Conservation (phyloP, 2,888 invertebrate species). For the Drosophila ezoana region DNA sequence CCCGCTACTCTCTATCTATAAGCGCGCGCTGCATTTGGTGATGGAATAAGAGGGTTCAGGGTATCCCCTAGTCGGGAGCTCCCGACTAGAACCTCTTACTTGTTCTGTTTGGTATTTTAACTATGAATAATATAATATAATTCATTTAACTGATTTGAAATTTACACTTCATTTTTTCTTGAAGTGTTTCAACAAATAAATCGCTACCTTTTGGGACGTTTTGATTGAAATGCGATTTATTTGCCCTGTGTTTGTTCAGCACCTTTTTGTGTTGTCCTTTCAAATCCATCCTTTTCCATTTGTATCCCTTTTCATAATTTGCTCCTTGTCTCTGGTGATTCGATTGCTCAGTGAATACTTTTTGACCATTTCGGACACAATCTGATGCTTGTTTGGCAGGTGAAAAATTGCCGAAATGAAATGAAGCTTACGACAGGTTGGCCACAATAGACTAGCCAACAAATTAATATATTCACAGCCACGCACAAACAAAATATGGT, state of each 20-base stretch:
- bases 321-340: background rate
- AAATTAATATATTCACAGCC: background rate
- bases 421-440: background rate
- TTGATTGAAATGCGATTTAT: background rate
- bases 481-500: background rate
- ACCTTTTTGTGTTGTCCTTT: background rate
- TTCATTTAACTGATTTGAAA: background rate
- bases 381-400: background rate
- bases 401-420: background rate
- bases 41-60: too few relatives aligned
- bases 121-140: background rate
- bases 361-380: slow-evolving; percentile 2
- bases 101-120: background rate
- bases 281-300: background rate
- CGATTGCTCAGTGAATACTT: background rate
- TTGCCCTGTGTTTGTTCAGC: background rate
- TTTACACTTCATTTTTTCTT: background rate
- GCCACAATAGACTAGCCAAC: background rate
- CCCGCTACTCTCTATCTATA: too few relatives aligned
- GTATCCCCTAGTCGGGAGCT: too few relatives aligned
- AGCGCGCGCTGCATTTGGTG: too few relatives aligned
- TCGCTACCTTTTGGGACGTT: background rate
- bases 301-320: background rate
- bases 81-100: too few relatives aligned
- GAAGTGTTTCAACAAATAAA: background rate